Conservation (phyloP, 2,888 invertebrate species). For the Autographa pulchrina region DNA sequence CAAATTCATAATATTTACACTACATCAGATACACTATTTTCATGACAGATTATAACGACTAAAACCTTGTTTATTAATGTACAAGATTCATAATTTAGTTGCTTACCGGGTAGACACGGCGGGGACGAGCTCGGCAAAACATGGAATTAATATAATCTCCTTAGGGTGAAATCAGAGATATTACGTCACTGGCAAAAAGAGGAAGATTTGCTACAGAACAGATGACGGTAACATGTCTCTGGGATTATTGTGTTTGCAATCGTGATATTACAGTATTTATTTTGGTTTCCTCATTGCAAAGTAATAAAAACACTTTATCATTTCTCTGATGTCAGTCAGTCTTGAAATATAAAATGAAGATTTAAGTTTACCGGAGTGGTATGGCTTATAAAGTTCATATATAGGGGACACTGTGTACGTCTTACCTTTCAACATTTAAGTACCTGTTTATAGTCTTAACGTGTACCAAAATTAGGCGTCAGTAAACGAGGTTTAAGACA, state of each 20-base stretch:
- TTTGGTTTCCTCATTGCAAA: not conserved
- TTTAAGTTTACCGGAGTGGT: no score
- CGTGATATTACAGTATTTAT: not conserved
- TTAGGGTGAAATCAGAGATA: constrained; percentile 4
- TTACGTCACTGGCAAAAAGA: not conserved
- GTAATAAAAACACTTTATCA: not conserved
- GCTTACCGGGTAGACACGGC: constrained; percentile 1
- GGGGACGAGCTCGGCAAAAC: not conserved
- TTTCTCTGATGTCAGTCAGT: no score
- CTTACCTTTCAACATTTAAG: no score
- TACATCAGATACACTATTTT: not conserved
- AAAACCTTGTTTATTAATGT: not conserved
- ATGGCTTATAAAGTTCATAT: no score
- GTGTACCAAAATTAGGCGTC: no score
- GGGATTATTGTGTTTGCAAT: constrained; percentile 3
- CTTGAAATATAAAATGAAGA: not conserved
- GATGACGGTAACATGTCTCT: constrained; percentile 1
- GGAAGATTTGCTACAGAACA: constrained; percentile 1
- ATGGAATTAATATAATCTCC: constrained; percentile 4
- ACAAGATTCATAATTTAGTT: not conserved
- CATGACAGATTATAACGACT: not conserved
- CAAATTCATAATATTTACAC: no score
- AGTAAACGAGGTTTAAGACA: not conserved
- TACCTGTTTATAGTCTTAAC: no score
- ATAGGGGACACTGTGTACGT: no score